phyloP scores from a whole-genome alignment of 2,888 invertebrate species.

The Drosophila neoperkinsi region DNA sequence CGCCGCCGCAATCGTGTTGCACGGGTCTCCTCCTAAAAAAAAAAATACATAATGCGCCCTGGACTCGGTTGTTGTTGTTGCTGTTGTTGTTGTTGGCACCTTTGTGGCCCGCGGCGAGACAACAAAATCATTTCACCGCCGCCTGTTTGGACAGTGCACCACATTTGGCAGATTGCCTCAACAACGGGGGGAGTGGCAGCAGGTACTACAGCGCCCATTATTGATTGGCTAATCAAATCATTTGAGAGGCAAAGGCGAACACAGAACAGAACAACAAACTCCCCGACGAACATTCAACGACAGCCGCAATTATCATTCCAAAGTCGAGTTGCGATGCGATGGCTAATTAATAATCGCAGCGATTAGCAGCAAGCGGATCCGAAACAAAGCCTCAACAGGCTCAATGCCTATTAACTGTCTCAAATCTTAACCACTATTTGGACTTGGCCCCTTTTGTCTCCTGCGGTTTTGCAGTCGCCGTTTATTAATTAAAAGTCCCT shows the following conservation, averaged over 20 bases:
- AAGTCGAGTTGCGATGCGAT: constrained; percentile 56
- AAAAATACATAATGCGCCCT: constrained; percentile 81
- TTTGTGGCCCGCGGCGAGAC: constrained; percentile 84
- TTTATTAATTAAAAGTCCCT: constrained; percentile 75
- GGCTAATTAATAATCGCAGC: constrained; percentile 76
- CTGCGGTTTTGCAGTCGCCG: constrained; percentile 39
- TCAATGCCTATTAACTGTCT: constrained; percentile 13
- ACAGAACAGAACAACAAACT: constrained; percentile 13
- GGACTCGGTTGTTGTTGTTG: constrained; percentile 38
- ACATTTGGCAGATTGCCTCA: constrained; percentile 38
- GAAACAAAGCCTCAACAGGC: constrained; percentile 15
- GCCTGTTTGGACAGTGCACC: constrained; percentile 62
- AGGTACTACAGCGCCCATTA: constrained; percentile 61
- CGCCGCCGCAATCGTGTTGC: constrained; percentile 14
- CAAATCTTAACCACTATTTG: constrained; percentile 1
- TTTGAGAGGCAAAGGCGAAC: constrained; percentile 49
- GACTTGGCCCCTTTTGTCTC: neutral
- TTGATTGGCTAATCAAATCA: constrained; percentile 81
- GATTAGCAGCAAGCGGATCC: constrained; percentile 55
- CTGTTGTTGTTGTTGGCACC: constrained; percentile 82
- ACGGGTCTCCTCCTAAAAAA: constrained; percentile 3
- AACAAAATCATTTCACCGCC: constrained; percentile 83
- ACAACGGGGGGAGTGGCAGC: neutral
- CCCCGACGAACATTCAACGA: constrained; percentile 46
- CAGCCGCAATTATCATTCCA: constrained; percentile 78